Percentiles rank a stretch among this genome's conserved stretches.
phyloP scores from a whole-genome alignment of 1,140 invertebrate species.

The Myzus persicae region DNA sequence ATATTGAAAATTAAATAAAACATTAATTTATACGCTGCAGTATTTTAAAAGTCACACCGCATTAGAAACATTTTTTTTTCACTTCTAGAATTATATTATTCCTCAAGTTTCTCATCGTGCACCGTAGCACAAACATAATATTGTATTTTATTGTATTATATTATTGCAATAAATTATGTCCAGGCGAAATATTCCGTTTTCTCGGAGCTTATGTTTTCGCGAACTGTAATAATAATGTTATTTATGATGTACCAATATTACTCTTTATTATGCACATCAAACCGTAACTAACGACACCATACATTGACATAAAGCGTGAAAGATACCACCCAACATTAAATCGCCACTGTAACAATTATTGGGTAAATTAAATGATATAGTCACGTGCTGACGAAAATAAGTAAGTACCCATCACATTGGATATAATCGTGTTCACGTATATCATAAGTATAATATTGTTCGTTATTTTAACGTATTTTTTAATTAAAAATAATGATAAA shows the following conservation, averaged over 20 bases:
- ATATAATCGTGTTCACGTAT: too few relatives aligned
- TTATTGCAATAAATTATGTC: not conserved
- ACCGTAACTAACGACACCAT: not conserved
- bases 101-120: not conserved
- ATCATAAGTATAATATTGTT: too few relatives aligned
- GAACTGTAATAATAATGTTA: too few relatives aligned
- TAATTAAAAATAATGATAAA: too few relatives aligned
- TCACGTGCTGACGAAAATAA: too few relatives aligned
- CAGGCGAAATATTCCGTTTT: not conserved
- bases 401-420: too few relatives aligned
- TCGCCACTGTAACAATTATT: not conserved
- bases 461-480: not conserved
- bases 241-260: not conserved
- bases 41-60: slow-evolving; percentile 7
- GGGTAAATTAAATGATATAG: not conserved
- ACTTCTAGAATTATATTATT: too few relatives aligned
- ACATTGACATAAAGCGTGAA: not conserved
- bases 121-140: not conserved
- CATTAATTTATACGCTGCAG: not conserved
- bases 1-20: not conserved
- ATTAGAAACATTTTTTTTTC: too few relatives aligned
- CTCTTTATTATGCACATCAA: not conserved
- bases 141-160: not conserved
- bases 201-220: not conserved
- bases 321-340: not conserved